Evolutionary conservation across 2,797 vertebrate genomes (phyloP).

Genomic region (Muscicapa striata): DNA sequence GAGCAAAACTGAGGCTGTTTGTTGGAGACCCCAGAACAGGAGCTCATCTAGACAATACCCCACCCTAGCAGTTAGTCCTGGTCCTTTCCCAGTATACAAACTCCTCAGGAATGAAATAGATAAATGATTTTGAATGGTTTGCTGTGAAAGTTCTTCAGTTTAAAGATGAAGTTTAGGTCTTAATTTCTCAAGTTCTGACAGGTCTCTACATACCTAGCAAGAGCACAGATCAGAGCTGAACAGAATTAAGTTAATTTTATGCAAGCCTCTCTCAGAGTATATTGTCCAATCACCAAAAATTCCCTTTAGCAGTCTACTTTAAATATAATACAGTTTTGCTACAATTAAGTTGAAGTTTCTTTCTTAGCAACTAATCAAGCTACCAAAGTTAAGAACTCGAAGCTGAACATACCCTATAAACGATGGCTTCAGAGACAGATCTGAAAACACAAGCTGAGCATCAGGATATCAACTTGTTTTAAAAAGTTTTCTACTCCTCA

Average conservation of each 20-base stretch:
- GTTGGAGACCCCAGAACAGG: neutral
- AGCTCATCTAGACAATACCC: neutral
- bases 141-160: neutral
- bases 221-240: neutral
- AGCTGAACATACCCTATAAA: neutral
- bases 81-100: neutral
- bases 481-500: neutral
- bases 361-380: neutral
- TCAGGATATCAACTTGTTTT: neutral
- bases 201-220: neutral
- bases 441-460: neutral
- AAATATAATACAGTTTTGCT: neutral
- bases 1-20: neutral
- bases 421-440: neutral
- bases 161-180: neutral
- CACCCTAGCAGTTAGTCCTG: too few species aligned
- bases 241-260: neutral
- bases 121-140: neutral
- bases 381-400: neutral
- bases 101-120: neutral
- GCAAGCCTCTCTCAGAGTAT: neutral
- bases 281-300: neutral
- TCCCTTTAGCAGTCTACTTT: neutral
- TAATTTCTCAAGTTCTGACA: neutral
- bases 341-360: neutral